Conservation (phyloP, 2,797 vertebrate species). For the Enteromius unitaeniatus region DNA sequence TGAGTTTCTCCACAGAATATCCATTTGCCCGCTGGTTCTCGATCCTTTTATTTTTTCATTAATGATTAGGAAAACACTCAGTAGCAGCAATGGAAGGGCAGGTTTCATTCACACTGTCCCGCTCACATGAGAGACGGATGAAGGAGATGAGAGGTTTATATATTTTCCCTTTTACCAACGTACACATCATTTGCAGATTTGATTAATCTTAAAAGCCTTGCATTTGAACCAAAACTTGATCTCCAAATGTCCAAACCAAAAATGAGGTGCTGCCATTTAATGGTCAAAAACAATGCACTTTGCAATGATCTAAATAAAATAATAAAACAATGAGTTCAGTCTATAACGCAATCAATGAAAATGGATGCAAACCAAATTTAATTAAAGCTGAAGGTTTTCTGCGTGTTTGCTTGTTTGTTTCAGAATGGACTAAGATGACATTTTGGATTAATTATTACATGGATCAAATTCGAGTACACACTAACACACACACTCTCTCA, state of each 20-base stretch:
- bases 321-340: conserved; percentile 32
- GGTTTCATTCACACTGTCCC: conserved; percentile 1
- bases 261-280: not conserved
- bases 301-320: conserved; percentile 48
- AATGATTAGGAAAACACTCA: not conserved
- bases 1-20: not conserved
- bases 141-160: not conserved
- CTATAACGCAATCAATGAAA: conserved; percentile 18
- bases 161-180: not conserved
- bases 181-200: not conserved
- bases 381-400: not conserved
- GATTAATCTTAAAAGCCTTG: conserved; percentile 11
- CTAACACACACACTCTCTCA: not conserved
- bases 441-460: not conserved
- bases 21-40: not conserved
- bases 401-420: not conserved
- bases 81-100: conserved; percentile 3
- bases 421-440: not conserved
- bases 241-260: not conserved
- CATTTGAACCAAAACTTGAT: not conserved
- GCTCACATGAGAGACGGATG: conserved; percentile 8
- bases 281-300: conserved; percentile 35
- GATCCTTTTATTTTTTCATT: not conserved
- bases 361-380: not conserved
- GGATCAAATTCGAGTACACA: no score